These are phyloP conservation scores for Polymixis lichenea DNA, from an alignment of 2,888 invertebrate species.

Conservation along the genomic window DNA sequence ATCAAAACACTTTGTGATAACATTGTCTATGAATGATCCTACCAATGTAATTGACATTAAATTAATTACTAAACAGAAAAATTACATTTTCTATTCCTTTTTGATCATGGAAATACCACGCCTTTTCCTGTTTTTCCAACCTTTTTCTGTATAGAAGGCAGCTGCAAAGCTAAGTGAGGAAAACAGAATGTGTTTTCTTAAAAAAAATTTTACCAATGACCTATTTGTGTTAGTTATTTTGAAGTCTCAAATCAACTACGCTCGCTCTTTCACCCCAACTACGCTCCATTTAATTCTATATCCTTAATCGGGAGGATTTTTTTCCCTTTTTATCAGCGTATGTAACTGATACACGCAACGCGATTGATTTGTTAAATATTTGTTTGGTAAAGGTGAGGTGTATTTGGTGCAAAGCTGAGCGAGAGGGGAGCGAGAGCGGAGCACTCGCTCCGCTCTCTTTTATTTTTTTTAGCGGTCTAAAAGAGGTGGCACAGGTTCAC, in stretches of 20 bases:
- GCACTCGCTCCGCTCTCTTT: no score
- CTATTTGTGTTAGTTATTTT: background rate
- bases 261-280: background rate
- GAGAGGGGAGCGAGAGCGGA: slow-evolving; percentile 6
- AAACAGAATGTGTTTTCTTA: no score
- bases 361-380: slow-evolving; percentile 71
- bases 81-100: no score
- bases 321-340: slow-evolving; percentile 73
- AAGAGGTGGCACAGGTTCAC: background rate
- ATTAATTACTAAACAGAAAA: no score
- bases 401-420: slow-evolving; percentile 13
- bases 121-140: background rate
- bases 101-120: background rate
- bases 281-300: background rate
- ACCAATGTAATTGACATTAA: no score
- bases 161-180: background rate
- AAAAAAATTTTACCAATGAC: no score
- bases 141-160: no score
- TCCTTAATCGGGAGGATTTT: slow-evolving; percentile 6
- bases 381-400: slow-evolving; percentile 40
- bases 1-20: background rate
- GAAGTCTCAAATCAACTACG: background rate
- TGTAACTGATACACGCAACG: slow-evolving; percentile 80
- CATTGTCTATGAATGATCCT: no score
- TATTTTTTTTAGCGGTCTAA: background rate